These are phyloP conservation scores for Musca domestica DNA, from an alignment of 1,140 invertebrate genomes.

Conservation along the genomic window DNA sequence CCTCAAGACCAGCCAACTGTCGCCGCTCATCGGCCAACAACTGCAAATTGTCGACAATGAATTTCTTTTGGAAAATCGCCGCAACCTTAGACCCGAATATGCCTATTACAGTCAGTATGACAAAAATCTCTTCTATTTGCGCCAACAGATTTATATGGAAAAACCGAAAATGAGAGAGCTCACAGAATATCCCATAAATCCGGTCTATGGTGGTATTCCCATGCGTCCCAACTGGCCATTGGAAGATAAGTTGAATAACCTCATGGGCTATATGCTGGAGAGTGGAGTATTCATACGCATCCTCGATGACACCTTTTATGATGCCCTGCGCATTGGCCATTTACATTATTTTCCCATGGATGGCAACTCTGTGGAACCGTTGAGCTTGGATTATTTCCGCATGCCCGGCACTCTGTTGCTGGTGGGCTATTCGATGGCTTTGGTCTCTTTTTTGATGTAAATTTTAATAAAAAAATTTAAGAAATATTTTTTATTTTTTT, in stretches of 20 bases:
- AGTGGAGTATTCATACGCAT: neutral
- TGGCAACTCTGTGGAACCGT: neutral
- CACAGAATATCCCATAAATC: neutral
- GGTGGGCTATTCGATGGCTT: neutral
- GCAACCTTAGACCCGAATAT: neutral
- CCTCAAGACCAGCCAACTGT: neutral
- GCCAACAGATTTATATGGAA: neutral
- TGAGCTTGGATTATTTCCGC: neutral
- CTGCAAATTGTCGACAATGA: neutral
- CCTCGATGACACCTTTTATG: neutral
- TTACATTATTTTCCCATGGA: constrained; percentile 10
- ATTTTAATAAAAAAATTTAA: neutral
- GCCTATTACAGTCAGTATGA: constrained; percentile 13
- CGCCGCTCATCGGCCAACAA: neutral
- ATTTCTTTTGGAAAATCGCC: neutral
- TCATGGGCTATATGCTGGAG: neutral
- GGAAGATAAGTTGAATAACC: neutral
- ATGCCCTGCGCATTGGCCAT: neutral
- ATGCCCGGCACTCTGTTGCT: neutral
- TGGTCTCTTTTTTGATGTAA: neutral
- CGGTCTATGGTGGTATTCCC: neutral
- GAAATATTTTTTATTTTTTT: too few species aligned
- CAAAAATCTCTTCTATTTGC: neutral
- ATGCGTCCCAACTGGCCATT: constrained; percentile 1
- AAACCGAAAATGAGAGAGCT: neutral